Evolutionary conservation across 2,888 invertebrate species (phyloP), one percentile per base, ranked within the genome.

Genomic region (Rugalucina vietnamica): DNA sequence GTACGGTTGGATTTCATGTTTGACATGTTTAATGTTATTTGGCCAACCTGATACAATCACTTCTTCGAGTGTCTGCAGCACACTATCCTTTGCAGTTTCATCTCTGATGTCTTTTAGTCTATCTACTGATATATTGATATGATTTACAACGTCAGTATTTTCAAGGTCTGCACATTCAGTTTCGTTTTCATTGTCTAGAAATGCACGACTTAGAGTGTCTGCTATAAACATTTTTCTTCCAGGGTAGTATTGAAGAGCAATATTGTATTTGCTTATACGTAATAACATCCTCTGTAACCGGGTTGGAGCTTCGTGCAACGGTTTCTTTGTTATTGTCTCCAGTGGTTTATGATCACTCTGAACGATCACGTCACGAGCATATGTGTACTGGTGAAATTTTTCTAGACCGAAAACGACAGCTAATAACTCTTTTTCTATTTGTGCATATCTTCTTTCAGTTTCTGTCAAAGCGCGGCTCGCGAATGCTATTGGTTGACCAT

Each of bases 211-310:
- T 43, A 90, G 70, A 10, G 83, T 84, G 37, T 89, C 88, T 12
- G 83, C 87, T 10, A 84, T 70, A 36, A 65, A 75, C 82, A 86
- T 81, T 14, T 89, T 70, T 69, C 78, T 82, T 5, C 89, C 89
- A 32, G 79, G 81, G n/a, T 34, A 50, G 65, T 86, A 86, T 57
- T 37, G 37, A 21, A 87, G 54, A 27, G 18, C 60, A 32, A 80
- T 49, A 32, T 88, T 60, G 49, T 86, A 87, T 60, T 72, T 54
- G 37, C 80, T 85, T 18, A 81, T 27, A 12, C 76, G 73, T 24
- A 91, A 73, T 18, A 90, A 34, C 88, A 91, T 89, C n/a, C 85
- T 57, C 77, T 90, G 90, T 12, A 91, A 74, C 14, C 90, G 43
- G 50, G 54, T 78, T 37, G 86, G 89, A 32, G 87, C 88, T 49